These are phyloP conservation scores for Helleia helle DNA, from an alignment of 2,888 invertebrate species.

Conservation along the genomic window DNA sequence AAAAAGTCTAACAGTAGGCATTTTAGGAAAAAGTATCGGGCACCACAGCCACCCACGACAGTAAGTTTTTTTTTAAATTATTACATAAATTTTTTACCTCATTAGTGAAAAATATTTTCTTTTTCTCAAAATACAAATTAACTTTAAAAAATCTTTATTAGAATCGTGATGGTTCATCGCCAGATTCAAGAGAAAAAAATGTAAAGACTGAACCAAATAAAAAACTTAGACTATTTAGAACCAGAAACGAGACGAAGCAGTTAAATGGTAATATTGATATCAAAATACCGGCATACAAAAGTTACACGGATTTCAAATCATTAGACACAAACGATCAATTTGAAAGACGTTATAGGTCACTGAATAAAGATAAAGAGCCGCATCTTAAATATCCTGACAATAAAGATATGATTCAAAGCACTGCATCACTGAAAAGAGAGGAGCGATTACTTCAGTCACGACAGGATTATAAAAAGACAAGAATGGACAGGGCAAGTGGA, in stretches of 20 bases:
- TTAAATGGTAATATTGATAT: constrained; percentile 46
- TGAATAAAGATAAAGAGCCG: constrained; percentile 59
- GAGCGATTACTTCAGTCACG: constrained; percentile 64
- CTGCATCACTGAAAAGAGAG: constrained; percentile 56
- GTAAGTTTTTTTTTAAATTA: background rate
- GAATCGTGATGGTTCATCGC: constrained; percentile 71
- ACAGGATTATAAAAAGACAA: constrained; percentile 62
- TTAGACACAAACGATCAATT: constrained; percentile 50
- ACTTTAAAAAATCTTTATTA: constrained; percentile 22
- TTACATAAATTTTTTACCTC: background rate
- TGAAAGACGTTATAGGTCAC: constrained; percentile 59
- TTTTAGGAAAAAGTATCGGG: constrained; percentile 85
- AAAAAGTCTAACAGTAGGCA: constrained; percentile 52
- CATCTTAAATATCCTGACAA: constrained; percentile 56
- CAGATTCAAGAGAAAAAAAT: constrained; percentile 73
- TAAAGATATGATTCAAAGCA: constrained; percentile 57
- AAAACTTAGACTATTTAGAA: constrained; percentile 81
- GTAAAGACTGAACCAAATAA: constrained; percentile 64
- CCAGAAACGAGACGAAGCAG: constrained; percentile 81
- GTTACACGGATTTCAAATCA: constrained; percentile 51
- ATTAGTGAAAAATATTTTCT: background rate
- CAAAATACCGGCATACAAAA: constrained; percentile 40
- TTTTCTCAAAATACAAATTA: too few species aligned
- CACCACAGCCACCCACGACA: constrained; percentile 75
- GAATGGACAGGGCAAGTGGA: constrained; percentile 61